Percentiles rank a stretch among this genome's conserved stretches.
phyloP scores from a whole-genome alignment of 2,113 vertebrate genomes.

The Corythaixoides concolor region DNA sequence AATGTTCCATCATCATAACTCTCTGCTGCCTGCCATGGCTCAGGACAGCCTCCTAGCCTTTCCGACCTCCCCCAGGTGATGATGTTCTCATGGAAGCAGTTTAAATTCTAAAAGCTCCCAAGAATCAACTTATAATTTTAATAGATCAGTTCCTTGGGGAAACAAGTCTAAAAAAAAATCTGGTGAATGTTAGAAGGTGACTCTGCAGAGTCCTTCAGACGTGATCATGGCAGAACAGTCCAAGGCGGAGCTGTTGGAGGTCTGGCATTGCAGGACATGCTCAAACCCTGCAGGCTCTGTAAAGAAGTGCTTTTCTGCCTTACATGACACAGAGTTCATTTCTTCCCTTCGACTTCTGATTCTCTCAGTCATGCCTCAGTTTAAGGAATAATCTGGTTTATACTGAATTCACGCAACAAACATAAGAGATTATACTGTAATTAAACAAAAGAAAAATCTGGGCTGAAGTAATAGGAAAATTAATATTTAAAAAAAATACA shows the following conservation, averaged over 20 bases:
- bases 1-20: background rate
- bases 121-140: background rate
- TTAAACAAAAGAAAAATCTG: background rate
- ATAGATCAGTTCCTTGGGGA: background rate
- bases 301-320: background rate
- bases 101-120: background rate
- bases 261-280: background rate
- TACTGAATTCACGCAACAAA: background rate
- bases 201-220: rapidly evolving
- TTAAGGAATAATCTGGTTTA: background rate
- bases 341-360: background rate
- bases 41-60: background rate
- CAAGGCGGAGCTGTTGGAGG: background rate
- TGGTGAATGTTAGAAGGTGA: rapidly evolving
- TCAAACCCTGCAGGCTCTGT: rapidly evolving
- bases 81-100: background rate
- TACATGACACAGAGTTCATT: background rate
- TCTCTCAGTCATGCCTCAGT: background rate
- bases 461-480: background rate
- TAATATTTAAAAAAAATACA: background rate
- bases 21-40: background rate
- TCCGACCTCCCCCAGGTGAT: background rate
- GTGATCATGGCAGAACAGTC: background rate
- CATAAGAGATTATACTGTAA: background rate
- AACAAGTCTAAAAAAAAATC: background rate